Conservation (phyloP, 2,113 vertebrate genomes). For the Epinephelus moara region DNA sequence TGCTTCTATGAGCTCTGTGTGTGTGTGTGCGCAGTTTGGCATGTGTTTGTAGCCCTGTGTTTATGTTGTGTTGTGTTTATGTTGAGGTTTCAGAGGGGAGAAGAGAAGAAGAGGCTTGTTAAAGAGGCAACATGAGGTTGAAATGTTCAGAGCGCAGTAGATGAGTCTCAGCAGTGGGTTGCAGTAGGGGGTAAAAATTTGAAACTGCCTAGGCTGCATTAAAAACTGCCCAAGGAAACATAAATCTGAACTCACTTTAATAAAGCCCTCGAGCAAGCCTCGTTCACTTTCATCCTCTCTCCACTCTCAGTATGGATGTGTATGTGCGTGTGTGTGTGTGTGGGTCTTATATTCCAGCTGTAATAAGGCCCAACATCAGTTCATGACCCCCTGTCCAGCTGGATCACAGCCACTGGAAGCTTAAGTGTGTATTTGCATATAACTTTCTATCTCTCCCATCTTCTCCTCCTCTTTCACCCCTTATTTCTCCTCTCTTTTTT, state of each 20-base stretch:
- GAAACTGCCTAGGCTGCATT: constrained; percentile 24
- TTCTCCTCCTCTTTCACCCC: background rate
- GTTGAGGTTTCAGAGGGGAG: background rate
- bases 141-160: constrained; percentile 17
- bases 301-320: background rate
- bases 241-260: constrained; percentile 23
- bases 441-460: constrained; percentile 7
- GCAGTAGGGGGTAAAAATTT: constrained; percentile 3
- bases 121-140: constrained; percentile 15
- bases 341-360: constrained; percentile 18
- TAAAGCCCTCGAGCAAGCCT: constrained; percentile 14
- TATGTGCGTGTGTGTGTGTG: background rate
- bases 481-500: background rate
- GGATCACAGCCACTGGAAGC: constrained; percentile 26
- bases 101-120: constrained; percentile 5
- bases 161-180: constrained; percentile 10
- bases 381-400: constrained; percentile 17
- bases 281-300: constrained; percentile 34
- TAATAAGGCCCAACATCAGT: constrained; percentile 19
- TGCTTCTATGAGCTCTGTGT: constrained; percentile 1
- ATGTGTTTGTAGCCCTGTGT: constrained; percentile 23
- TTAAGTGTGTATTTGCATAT: constrained; percentile 16
- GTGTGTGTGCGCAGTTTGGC: background rate
- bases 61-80: constrained; percentile 44
- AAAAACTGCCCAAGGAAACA: constrained; percentile 45